Base-by-base conservation (phyloP, 2,888 invertebrate species). In the Kryphioiulus occultus region DNA sequence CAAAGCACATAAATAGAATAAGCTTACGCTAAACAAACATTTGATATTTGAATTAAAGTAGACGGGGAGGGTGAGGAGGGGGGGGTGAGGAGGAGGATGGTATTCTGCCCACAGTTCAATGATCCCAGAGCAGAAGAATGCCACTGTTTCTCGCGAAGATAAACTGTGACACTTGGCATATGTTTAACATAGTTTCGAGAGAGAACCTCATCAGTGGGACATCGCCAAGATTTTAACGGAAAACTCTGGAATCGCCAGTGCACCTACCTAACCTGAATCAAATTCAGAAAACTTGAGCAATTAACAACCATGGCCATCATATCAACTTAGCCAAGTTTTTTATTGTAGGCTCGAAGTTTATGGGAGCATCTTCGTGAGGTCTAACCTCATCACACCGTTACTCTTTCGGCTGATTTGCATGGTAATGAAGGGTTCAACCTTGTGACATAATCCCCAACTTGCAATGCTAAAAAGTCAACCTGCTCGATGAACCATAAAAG, bases 111-210 rank as follows among this genome's bases (percentile, higher is more conserved):
- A 84, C 35, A 84, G 84, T 84, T 84, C 84, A 84, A 84, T 84
- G 84, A 84, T 84, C 84, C 84, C 84, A 39, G 22, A 84, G 35
- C 35, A 84, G 84, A 84, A 84, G 35, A 84, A 84, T 84, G 84
- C 84, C 84, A 84, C 84, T 35, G 84, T 84, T 84, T 42, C 35
- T 17, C 35, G 84, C 84, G 35, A 84, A 32, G 84, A 9, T 35
- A 84, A 84, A 84, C n/a, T 84, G 84, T 84, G 84, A 84, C 84
- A 84, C 84, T 84, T 84, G 42, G 84, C 84, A 84, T 84, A 35
- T 15, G 84, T 84, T 84, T 84, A 84, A 84, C 84, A 84, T 84
- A 84, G 84, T 84, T 84, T 84, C 22, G 32, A 10, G 35, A 32
- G 84, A 42, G 7, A 84, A 19, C 19, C n/a, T 84, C 84, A 84